Evolutionary conservation across 2,888 invertebrate genomes (phyloP).

Genomic region (Amphipyra berbera): DNA sequence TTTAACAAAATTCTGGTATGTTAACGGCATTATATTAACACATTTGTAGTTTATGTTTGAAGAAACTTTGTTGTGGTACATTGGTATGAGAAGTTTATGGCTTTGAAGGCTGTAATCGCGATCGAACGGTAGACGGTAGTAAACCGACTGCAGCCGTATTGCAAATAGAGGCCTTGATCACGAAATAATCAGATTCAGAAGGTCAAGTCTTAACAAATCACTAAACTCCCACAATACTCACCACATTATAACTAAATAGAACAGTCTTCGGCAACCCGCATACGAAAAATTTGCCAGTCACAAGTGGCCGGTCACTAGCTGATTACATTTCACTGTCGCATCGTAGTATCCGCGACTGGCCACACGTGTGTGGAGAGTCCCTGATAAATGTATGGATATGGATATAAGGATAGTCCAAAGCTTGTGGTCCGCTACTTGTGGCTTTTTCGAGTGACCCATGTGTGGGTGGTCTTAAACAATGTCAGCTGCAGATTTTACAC

Average conservation of each 20-base stretch:
- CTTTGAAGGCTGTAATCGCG: conserved; percentile 67
- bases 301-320: too few species aligned
- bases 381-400: too few species aligned
- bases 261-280: too few species aligned
- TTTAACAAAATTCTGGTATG: conserved; percentile 54
- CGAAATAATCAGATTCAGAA: conserved; percentile 10
- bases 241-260: not conserved
- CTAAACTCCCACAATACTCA: not conserved
- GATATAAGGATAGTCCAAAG: too few species aligned
- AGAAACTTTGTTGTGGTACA: conserved; percentile 70
- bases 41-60: conserved; percentile 56
- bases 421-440: too few species aligned
- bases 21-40: conserved; percentile 64
- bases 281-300: too few species aligned
- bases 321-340: too few species aligned
- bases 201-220: conserved; percentile 3
- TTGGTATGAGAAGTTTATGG: conserved; percentile 66
- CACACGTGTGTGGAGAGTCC: too few species aligned
- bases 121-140: conserved; percentile 62
- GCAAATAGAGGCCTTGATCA: conserved; percentile 47
- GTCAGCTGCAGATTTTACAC: too few species aligned
- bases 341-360: too few species aligned
- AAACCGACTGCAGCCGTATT: conserved; percentile 60
- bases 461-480: too few species aligned
- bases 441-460: too few species aligned